Evolutionary conservation across 1,140 invertebrate species (phyloP).

Genomic region (Holcopasites calliopsidis): DNA sequence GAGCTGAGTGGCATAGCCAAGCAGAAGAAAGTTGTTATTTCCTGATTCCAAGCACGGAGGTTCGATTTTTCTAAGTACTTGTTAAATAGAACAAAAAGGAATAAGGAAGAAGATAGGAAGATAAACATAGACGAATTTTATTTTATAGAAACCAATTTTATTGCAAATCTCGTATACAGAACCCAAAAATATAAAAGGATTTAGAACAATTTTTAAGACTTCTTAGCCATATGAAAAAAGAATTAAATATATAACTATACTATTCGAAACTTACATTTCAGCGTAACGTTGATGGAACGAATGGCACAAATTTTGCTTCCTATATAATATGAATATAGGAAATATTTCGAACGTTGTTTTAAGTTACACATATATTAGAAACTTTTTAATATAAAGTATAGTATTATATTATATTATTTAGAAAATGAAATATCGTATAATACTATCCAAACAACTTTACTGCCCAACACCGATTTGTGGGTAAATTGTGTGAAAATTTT

Average conservation of each 20-base stretch:
- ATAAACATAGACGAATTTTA: neutral
- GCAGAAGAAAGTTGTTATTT: neutral
- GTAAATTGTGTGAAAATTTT: neutral
- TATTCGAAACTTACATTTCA: too few relatives aligned
- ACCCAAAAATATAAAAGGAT: neutral
- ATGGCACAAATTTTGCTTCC: neutral
- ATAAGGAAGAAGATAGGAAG: too few relatives aligned
- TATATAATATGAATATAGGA: neutral
- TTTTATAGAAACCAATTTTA: neutral
- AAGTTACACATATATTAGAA: neutral
- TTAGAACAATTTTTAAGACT: too few relatives aligned
- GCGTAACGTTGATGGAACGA: neutral
- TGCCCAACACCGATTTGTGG: slow-evolving; percentile 13
- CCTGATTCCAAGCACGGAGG: neutral
- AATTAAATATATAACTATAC: too few relatives aligned
- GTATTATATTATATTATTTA: neutral
- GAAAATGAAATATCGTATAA: neutral
- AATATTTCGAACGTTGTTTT: too few relatives aligned
- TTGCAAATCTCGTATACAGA: too few relatives aligned
- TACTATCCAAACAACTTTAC: neutral
- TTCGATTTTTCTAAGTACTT: neutral
- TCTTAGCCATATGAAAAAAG: too few relatives aligned
- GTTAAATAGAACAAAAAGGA: too few relatives aligned
- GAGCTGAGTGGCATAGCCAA: neutral
- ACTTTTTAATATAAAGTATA: neutral